These are phyloP conservation scores for Thymallus thymallus DNA, from an alignment of 2,113 vertebrate genomes.

Conservation along the genomic window DNA sequence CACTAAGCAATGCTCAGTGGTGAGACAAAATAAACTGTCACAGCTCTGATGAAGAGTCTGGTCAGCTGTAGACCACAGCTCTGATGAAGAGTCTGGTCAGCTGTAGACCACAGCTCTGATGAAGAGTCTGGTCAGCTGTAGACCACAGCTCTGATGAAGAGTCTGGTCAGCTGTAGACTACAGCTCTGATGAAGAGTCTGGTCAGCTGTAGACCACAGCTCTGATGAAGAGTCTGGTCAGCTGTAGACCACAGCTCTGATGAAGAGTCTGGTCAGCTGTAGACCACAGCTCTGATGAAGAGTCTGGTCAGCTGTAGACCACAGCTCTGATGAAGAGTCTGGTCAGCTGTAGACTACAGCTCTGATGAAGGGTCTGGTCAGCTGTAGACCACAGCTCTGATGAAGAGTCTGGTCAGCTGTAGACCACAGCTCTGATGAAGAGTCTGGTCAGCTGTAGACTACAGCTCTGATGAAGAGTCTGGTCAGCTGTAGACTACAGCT, in stretches of 20 bases:
- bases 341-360: not conserved
- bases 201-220: too few relatives aligned
- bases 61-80: not conserved
- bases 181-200: too few relatives aligned
- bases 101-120: too few relatives aligned
- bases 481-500: too few relatives aligned
- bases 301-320: not conserved
- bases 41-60: too few relatives aligned
- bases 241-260: too few relatives aligned
- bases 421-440: too few relatives aligned
- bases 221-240: not conserved
- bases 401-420: conserved; percentile 2
- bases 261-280: not conserved
- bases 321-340: not conserved
- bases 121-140: not conserved
- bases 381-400: not conserved
- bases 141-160: too few relatives aligned
- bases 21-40: not conserved
- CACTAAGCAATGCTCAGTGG: conserved; percentile 27
- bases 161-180: not conserved
- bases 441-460: not conserved
- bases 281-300: not conserved
- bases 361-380: not conserved
- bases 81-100: too few relatives aligned
- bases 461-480: too few relatives aligned